Base-by-base conservation (phyloP, 2,888 invertebrate species). In the Seira musarum region DNA sequence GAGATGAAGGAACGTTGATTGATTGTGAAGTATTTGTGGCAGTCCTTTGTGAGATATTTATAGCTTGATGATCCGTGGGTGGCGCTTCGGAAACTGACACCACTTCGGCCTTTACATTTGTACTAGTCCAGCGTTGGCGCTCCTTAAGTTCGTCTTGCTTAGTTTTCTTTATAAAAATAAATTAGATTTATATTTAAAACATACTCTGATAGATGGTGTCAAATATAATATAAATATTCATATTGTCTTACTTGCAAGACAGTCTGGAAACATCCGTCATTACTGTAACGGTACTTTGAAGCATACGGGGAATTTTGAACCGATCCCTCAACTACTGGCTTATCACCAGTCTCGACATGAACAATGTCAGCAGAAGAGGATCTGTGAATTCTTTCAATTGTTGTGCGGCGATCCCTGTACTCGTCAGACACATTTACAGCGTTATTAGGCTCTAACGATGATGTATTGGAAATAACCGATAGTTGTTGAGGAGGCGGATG, bases 231-330 rank as follows among this genome's bases (percentile, higher is more conserved):
- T 49, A 2, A 49, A 3, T 35, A 21, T 49, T 64, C 19, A 35
- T 1, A 71, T 35, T 17, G 17, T 53, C 49, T 67, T 82, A 86
- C 86, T 84, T 86, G 86, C 35, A 84, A 68, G 22, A 86, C 83
- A 2, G 85, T 83, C 64, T 85, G 85, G 68, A 85, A 85, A n/a
- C 71, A 68, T 0, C 67, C 74, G 2, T 74, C 80, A 40, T 71
- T 77, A 21, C 19, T 1, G 60, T 67, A 78, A 35, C 78, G 66
- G 53, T 83, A 83, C 53, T 85, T 85, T 3, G 81, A 67, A 1
- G 80, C 60, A 57, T 82, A 85, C 10, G 73, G 65, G 21, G 83
- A 57, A 13, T 82, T 76, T 63, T 81, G 82, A 49, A 71, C 64
- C 15, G 63, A 63, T 35, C 60, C 75, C 25, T 83, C 82, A 21